These are phyloP conservation scores for Nemotelus nigrinus DNA, from an alignment of 2,888 invertebrate genomes.

Conservation along the genomic window DNA sequence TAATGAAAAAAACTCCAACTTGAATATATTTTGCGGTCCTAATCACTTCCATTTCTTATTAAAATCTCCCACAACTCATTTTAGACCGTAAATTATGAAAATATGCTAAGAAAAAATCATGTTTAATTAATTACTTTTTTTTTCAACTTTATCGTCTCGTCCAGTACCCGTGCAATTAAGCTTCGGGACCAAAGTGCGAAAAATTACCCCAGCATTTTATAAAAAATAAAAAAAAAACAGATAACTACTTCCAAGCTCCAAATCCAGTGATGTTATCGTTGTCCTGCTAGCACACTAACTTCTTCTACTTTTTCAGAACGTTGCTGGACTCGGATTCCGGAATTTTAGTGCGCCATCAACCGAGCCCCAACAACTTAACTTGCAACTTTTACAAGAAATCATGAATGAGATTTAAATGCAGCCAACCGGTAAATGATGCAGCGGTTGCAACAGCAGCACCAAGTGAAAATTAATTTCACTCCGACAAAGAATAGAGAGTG, in stretches of 20 bases:
- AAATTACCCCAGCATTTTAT: slow-evolving; percentile 2
- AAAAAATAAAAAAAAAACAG: neutral
- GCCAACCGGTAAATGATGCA: slow-evolving; percentile 33
- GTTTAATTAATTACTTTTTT: slow-evolving; percentile 26
- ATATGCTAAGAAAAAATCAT: neutral
- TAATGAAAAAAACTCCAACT: neutral
- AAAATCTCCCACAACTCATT: slow-evolving; percentile 1
- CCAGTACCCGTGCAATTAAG: slow-evolving; percentile 15
- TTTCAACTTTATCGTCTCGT: slow-evolving; percentile 13
- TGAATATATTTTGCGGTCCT: neutral
- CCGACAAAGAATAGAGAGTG: neutral
- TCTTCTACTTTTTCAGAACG: neutral
- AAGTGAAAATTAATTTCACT: slow-evolving; percentile 36
- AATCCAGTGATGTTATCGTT: neutral
- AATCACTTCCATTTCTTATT: neutral
- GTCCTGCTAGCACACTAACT: neutral
- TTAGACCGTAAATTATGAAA: neutral
- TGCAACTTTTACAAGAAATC: slow-evolving; percentile 42
- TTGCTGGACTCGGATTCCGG: neutral
- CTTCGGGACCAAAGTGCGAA: neutral
- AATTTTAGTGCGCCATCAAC: neutral
- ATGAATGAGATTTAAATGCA: slow-evolving; percentile 35
- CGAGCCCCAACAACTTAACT: slow-evolving; percentile 27
- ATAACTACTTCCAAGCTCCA: neutral
- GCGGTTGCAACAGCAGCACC: slow-evolving; percentile 4